Evolutionary conservation across 2,888 invertebrate genomes (phyloP).

Genomic region (Drosophila koepferae): DNA sequence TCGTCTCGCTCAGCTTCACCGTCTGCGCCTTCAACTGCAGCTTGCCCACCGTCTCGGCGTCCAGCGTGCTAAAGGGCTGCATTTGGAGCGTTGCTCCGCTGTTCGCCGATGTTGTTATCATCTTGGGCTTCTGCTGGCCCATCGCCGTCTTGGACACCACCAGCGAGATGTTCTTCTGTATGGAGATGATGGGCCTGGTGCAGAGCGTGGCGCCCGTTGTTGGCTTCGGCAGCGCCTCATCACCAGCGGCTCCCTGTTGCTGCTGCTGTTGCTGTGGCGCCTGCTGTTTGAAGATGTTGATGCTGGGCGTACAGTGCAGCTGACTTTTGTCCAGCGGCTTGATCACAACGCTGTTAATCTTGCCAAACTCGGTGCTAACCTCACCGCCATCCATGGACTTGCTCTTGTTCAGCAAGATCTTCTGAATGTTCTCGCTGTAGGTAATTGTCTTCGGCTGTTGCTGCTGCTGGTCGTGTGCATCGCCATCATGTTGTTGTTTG

Average conservation of each 20-base stretch:
- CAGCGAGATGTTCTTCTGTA: slow-evolving; percentile 76
- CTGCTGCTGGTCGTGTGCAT: slow-evolving; percentile 32
- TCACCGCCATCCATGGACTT: slow-evolving; percentile 53
- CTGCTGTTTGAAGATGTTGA: slow-evolving; percentile 85
- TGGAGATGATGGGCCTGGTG: slow-evolving; percentile 64
- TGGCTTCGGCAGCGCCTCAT: slow-evolving; percentile 34
- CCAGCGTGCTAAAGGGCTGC: slow-evolving; percentile 39
- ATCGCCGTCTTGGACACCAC: slow-evolving; percentile 68
- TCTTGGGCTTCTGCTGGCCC: slow-evolving; percentile 65
- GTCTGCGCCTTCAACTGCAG: slow-evolving; percentile 50
- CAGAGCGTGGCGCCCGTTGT: slow-evolving; percentile 50
- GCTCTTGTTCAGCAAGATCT: slow-evolving; percentile 67
- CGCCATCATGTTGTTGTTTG: slow-evolving; percentile 32
- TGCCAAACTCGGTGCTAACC: slow-evolving; percentile 52
- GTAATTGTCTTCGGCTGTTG: slow-evolving; percentile 54
- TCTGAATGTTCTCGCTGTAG: slow-evolving; percentile 69
- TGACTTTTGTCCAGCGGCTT: slow-evolving; percentile 63
- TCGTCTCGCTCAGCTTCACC: slow-evolving; percentile 44
- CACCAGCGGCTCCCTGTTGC: slow-evolving; percentile 86
- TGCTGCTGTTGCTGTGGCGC: slow-evolving; percentile 5
- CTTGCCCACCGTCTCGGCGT: slow-evolving; percentile 21
- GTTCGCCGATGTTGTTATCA: slow-evolving; percentile 57
- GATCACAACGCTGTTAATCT: slow-evolving; percentile 68
- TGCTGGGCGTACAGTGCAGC: slow-evolving; percentile 61
- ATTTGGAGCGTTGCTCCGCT: slow-evolving; percentile 44